A percentile compares a stretch with the other conserved stretches of the same genome.
Evolutionary conservation across 2,888 invertebrate genomes (phyloP).

Genomic region (Mesopsocus fuscifrons): DNA sequence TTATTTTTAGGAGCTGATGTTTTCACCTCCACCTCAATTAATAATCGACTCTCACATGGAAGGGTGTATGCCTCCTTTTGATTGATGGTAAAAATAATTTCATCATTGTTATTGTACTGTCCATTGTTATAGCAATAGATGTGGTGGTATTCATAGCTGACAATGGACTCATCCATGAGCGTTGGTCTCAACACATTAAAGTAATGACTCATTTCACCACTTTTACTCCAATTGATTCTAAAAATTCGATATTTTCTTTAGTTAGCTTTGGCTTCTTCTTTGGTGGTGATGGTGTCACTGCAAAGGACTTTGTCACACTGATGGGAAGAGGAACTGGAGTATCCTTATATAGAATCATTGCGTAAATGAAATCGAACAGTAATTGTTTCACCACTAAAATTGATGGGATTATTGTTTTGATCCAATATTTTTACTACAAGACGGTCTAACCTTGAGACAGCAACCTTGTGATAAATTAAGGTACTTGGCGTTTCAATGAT

Average conservation of each 20-base stretch:
- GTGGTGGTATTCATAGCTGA: constrained; percentile 13
- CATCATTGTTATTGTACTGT: constrained; percentile 14
- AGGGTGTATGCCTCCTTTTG: constrained; percentile 14
- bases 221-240: not conserved
- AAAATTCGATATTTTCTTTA: not conserved
- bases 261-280: not conserved
- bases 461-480: constrained; percentile 11
- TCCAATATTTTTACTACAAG: constrained; percentile 11
- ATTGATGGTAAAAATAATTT: constrained; percentile 15
- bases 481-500: constrained; percentile 11
- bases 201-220: not conserved
- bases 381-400: constrained; percentile 11
- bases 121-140: constrained; percentile 14
- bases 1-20: not conserved
- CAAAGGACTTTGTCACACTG: not conserved
- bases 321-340: not conserved
- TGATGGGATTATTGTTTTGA: constrained; percentile 7
- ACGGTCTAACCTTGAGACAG: constrained; percentile 1
- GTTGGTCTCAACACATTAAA: constrained; percentile 10
- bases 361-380: constrained; percentile 11
- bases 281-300: not conserved
- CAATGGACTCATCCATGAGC: constrained; percentile 14
- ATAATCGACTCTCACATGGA: constrained; percentile 13
- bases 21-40: constrained; percentile 12
- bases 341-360: constrained; percentile 6